phyloP scores from a whole-genome alignment of 2,113 vertebrate genomes.

The Atherinomorus stipes region DNA sequence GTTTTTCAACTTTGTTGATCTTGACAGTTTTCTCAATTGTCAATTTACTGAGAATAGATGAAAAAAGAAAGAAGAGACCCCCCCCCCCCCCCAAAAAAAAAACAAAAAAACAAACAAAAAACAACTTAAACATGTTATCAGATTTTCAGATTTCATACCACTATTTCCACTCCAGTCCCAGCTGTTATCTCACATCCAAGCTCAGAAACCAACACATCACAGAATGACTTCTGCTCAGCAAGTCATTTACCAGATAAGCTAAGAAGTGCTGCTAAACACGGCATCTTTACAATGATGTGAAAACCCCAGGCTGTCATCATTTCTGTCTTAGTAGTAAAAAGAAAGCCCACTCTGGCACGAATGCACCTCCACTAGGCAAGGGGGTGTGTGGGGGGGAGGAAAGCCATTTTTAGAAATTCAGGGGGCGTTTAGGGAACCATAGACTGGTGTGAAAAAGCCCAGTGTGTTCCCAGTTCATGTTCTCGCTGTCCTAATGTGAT shows the following conservation, averaged over 20 bases:
- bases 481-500: conserved; percentile 51
- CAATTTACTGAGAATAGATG: not conserved
- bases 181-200: conserved; percentile 20
- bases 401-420: conserved; percentile 78
- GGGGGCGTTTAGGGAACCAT: conserved; percentile 71
- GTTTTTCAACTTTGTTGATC: not conserved
- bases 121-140: conserved; percentile 9
- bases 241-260: conserved; percentile 23
- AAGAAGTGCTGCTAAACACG: conserved; percentile 34
- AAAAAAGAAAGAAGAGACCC: conserved; percentile 4
- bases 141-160: conserved; percentile 21
- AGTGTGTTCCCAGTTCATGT: conserved; percentile 51
- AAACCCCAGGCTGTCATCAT: conserved; percentile 34
- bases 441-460: conserved; percentile 68
- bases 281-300: conserved; percentile 21
- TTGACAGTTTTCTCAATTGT: conserved; percentile 3
- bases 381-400: conserved; percentile 32
- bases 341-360: conserved; percentile 53
- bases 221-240: conserved; percentile 41
- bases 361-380: conserved; percentile 35
- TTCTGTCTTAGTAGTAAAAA: conserved; percentile 44
- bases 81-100: too few species aligned
- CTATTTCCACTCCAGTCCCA: conserved; percentile 23
- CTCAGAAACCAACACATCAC: conserved; percentile 19
- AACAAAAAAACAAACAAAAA: not conserved